A percentile compares a stretch with the other conserved stretches of the same genome.
These are phyloP conservation scores for Peucedramus taeniatus DNA, from an alignment of 2,113 vertebrate genomes.

Conservation along the genomic window DNA sequence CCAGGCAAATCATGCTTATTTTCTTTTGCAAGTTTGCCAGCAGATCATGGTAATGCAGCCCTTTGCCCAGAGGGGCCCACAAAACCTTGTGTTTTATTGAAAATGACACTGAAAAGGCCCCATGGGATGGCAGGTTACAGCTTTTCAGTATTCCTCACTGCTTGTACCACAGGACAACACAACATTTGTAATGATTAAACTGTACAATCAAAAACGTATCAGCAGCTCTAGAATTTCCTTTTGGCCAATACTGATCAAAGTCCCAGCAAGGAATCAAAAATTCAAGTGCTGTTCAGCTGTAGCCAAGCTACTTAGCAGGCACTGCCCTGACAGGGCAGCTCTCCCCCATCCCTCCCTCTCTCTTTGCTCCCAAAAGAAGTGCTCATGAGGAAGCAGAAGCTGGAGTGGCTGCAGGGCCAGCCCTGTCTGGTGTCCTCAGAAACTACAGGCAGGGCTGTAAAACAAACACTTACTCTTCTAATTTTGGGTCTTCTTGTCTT, in stretches of 20 bases:
- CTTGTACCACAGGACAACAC: neutral
- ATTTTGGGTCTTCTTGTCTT: neutral
- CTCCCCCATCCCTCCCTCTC: neutral
- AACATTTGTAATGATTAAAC: neutral
- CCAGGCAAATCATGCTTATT: accelerated
- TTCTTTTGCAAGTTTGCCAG: neutral
- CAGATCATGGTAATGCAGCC: neutral
- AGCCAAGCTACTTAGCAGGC: neutral
- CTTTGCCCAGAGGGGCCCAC: neutral
- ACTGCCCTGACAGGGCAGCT: neutral
- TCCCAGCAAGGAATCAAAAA: neutral
- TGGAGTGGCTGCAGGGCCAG: neutral
- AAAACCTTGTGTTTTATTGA: neutral
- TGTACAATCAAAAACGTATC: neutral
- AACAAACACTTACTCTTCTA: constrained; percentile 72
- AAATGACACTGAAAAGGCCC: neutral
- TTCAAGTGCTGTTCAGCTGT: neutral
- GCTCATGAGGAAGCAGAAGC: neutral
- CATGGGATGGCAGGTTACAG: neutral
- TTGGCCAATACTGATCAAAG: neutral
- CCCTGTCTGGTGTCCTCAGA: neutral
- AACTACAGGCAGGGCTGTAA: neutral
- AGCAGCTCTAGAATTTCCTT: neutral
- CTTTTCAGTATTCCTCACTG: neutral
- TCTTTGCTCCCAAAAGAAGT: neutral